Percentiles rank a stretch among this genome's conserved stretches.
Conservation (phyloP, 1,140 invertebrate species). For the Sinonovacula constricta region DNA sequence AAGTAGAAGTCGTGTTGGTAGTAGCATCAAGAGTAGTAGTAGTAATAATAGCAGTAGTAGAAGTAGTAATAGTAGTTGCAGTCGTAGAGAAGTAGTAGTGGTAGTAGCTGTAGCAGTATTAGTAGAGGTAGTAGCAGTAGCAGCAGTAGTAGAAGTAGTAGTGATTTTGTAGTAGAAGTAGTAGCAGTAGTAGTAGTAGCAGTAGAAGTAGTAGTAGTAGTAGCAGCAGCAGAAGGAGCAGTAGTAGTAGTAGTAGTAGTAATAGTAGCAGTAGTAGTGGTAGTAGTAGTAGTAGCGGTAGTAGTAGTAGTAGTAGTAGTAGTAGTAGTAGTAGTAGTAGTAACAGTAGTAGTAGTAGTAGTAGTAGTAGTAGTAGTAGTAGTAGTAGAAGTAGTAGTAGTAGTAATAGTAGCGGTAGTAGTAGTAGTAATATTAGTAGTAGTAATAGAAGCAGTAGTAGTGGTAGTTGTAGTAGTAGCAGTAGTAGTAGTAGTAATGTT, state of each 20-base stretch:
- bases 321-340: background rate
- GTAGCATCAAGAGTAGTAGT: slow-evolving; percentile 5
- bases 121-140: background rate
- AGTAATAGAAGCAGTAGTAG: too few relatives aligned
- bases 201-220: background rate
- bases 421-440: too few relatives aligned
- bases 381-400: background rate
- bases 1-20: background rate
- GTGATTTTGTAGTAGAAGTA: too few relatives aligned
- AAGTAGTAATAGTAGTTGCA: background rate
- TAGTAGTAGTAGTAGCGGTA: background rate
- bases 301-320: slow-evolving; percentile 1
- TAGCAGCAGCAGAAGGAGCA: background rate
- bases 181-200: background rate
- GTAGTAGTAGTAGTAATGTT: too few relatives aligned
- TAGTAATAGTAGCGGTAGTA: background rate
- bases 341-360: background rate
- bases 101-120: background rate
- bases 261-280: background rate
- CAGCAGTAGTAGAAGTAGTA: background rate
- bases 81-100: background rate
- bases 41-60: background rate
- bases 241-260: background rate
- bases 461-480: slow-evolving; percentile 5
- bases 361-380: background rate